These are phyloP conservation scores for Orchesella cincta DNA, from an alignment of 1,140 invertebrate species.

Conservation along the genomic window DNA sequence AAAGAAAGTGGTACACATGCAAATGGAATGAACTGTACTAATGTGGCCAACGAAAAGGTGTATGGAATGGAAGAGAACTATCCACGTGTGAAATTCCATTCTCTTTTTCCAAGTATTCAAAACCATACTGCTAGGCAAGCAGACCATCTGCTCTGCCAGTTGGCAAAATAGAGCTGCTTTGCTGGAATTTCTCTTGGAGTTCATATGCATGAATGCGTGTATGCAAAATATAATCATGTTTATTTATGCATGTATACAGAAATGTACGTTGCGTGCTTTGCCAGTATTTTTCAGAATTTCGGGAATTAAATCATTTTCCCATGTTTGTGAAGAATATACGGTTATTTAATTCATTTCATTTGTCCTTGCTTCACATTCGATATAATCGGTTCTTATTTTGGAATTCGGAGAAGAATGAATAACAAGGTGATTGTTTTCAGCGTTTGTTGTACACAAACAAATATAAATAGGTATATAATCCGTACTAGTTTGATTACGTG, in stretches of 20 bases:
- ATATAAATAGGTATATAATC: no score
- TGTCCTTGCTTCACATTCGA: no score
- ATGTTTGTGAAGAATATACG: no score
- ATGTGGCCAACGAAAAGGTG: not conserved
- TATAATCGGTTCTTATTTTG: no score
- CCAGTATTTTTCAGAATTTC: slow-evolving; percentile 20
- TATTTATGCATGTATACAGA: not conserved
- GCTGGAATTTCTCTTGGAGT: not conserved
- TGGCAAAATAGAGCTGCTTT: no score
- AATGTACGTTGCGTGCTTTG: slow-evolving; percentile 16
- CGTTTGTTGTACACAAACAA: no score
- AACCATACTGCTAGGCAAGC: no score
- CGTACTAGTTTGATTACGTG: no score
- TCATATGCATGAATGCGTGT: not conserved
- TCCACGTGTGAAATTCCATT: slow-evolving; percentile 10
- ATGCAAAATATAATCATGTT: not conserved
- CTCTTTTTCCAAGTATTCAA: not conserved
- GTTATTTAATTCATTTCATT: no score
- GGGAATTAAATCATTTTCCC: slow-evolving; percentile 8
- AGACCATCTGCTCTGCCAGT: no score
- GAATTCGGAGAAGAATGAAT: no score
- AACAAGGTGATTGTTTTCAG: no score
- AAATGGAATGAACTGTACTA: not conserved
- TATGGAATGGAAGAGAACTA: not conserved
- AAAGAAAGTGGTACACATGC: not conserved